Evolutionary conservation across 1,140 invertebrate genomes (phyloP).

Genomic region (Zophobas morio): DNA sequence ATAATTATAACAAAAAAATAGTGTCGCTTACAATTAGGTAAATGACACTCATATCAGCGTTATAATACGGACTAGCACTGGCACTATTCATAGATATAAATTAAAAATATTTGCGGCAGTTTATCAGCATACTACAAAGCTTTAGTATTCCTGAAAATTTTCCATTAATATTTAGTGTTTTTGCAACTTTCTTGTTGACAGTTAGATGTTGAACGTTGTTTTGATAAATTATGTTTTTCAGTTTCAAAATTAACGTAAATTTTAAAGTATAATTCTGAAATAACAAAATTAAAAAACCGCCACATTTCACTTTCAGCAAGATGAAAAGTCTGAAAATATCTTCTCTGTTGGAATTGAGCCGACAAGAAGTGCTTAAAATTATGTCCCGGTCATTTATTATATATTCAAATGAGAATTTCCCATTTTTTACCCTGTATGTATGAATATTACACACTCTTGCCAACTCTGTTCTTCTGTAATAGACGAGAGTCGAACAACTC

Average conservation of each 20-base stretch:
- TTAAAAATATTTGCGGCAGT: too few relatives aligned
- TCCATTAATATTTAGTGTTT: conserved; percentile 24
- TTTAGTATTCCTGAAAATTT: conserved; percentile 9
- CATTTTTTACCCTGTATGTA: conserved; percentile 35
- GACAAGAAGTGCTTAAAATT: conserved; percentile 43
- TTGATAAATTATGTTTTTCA: conserved; percentile 31
- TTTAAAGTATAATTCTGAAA: conserved; percentile 34
- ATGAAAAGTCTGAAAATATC: conserved; percentile 32
- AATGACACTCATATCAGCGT: too few relatives aligned
- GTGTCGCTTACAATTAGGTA: too few relatives aligned
- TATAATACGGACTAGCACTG: too few relatives aligned
- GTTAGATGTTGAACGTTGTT: conserved; percentile 18
- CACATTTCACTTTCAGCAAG: conserved; percentile 35
- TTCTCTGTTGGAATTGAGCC: conserved; percentile 39
- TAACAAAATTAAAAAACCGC: conserved; percentile 40
- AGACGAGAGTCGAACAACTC: conserved; percentile 37
- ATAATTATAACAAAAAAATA: too few relatives aligned
- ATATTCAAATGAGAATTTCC: conserved; percentile 42
- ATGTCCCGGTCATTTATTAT: conserved; percentile 41
- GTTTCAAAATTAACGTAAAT: conserved; percentile 21
- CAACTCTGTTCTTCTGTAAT: conserved; percentile 38
- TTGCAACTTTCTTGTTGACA: neutral
- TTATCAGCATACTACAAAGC: neutral
- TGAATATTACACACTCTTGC: conserved; percentile 42
- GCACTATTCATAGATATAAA: too few relatives aligned